These are phyloP conservation scores for Macrosteles quadrilineatus DNA, from an alignment of 1,140 invertebrate species.

Conservation along the genomic window DNA sequence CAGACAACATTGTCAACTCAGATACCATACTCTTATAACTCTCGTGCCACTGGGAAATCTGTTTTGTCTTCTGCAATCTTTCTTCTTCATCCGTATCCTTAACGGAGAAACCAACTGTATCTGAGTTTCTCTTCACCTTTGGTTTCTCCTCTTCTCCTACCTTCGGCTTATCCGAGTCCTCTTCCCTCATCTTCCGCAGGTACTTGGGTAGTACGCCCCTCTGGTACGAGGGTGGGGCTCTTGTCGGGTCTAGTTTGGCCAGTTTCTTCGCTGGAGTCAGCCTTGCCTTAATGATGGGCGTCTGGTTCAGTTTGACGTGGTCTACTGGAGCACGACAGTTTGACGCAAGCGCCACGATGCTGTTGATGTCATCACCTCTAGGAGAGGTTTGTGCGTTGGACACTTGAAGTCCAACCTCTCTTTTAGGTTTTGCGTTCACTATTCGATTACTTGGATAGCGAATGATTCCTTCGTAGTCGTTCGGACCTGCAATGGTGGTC, in stretches of 20 bases:
- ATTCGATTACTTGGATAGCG: neutral
- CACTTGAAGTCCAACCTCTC: conserved; percentile 8
- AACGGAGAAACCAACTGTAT: neutral
- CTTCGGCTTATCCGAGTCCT: neutral
- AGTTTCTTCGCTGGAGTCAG: neutral
- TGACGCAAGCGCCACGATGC: neutral
- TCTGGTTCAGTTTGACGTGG: conserved; percentile 19
- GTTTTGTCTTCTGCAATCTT: neutral
- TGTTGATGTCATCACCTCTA: neutral
- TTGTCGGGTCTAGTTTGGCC: neutral
- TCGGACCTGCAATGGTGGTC: neutral
- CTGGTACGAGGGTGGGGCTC: conserved; percentile 7
- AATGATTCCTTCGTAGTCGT: conserved; percentile 14
- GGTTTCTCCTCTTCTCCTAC: neutral
- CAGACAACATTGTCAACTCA: neutral
- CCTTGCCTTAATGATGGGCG: neutral
- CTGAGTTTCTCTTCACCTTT: neutral
- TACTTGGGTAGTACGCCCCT: conserved; percentile 3
- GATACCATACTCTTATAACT: conserved; percentile 9
- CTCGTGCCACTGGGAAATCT: neutral
- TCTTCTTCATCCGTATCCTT: neutral
- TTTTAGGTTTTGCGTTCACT: neutral
- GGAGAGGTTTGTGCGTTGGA: neutral
- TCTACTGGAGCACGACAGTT: neutral
- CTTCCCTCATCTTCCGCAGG: conserved; percentile 1